Evolutionary conservation across 2,888 invertebrate genomes (phyloP).

Genomic region (Aradus depressus): DNA sequence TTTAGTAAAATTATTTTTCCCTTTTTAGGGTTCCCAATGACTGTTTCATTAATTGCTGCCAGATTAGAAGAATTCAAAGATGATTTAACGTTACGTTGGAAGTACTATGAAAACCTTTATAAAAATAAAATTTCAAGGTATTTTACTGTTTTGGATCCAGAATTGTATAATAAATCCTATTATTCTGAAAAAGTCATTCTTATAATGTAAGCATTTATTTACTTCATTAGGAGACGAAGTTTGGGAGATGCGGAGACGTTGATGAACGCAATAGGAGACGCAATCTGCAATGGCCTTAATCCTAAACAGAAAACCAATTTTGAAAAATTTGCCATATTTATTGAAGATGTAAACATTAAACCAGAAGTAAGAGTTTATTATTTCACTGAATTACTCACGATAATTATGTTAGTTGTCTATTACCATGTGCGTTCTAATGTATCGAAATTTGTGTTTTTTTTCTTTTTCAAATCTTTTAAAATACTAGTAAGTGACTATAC

Average conservation of each 20-base stretch:
- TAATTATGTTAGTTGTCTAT: conserved; percentile 13
- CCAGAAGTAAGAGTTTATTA: conserved; percentile 33
- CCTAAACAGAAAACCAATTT: conserved; percentile 43
- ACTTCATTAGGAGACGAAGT: conserved; percentile 8
- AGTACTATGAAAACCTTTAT: conserved; percentile 46
- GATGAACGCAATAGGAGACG: conserved; percentile 43
- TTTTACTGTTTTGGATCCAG: not conserved
- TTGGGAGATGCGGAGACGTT: conserved; percentile 8
- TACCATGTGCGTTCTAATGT: no score
- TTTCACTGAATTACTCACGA: conserved; percentile 3
- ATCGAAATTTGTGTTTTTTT: no score
- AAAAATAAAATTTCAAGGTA: conserved; percentile 41
- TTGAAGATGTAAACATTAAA: conserved; percentile 56
- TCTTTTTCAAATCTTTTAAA: no score
- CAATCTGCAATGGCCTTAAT: conserved; percentile 48
- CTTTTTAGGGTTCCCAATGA: conserved; percentile 43
- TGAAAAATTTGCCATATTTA: conserved; percentile 52
- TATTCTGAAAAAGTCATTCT: not conserved
- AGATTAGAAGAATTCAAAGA: conserved; percentile 51
- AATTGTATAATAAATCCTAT: not conserved
- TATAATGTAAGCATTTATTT: not conserved
- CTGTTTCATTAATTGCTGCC: conserved; percentile 54
- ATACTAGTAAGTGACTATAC: no score
- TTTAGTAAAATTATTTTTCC: no score
- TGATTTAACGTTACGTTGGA: conserved; percentile 40